Evolutionary conservation across 2,888 invertebrate species (phyloP), one percentile per base, ranked within the genome.

Genomic region (Dasysyrphus tricinctus): DNA sequence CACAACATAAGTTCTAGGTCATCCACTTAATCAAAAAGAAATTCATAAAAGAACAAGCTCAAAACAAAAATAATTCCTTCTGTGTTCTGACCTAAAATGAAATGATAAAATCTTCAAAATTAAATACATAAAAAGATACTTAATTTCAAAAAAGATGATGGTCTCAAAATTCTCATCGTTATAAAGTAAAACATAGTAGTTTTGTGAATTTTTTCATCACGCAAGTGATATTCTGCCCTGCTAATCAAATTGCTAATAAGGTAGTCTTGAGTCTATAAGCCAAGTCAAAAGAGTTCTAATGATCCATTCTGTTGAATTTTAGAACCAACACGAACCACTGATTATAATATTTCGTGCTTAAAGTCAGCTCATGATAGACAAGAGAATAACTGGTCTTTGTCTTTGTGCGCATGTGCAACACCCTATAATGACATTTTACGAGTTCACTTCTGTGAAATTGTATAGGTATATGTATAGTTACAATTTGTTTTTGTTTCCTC

Each of bases 401-500:
- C 8, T n/a, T 19, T 47, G 34, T 19, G 84, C 80, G 84, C 80
- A 85, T 76, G 84, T 80, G 85, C 85, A 85, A 75, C 75, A 76
- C 73, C 59, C 73, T 85, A 61, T 61, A 85, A 85, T 81, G 81
- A 81, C 77, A 85, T 69, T 37, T 70, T 67, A 67, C 34, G 49
- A 67, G 67, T 67, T 67, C 49, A 67, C 37, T 49, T 34, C 34
- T 44, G 47, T 47, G 34, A 65, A 65, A 65, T 65, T 47, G 32
- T 65, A 14, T 37, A 37, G 37, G 3, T 9, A 11, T 3, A 63
- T 34, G 0, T 34, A 57, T 44, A 6, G 3, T 8, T 7, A 1
- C 19, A 16, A 7, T 7, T 37, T 19, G 19, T 59, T 19, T 59
- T 37, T 11, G 1, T 37, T 19, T 24, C 24, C 16, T 49, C 16